Evolutionary conservation across 2,797 vertebrate species (phyloP), one percentile per base, ranked within the genome.

Genomic region (Catamblyrhynchus diadema): DNA sequence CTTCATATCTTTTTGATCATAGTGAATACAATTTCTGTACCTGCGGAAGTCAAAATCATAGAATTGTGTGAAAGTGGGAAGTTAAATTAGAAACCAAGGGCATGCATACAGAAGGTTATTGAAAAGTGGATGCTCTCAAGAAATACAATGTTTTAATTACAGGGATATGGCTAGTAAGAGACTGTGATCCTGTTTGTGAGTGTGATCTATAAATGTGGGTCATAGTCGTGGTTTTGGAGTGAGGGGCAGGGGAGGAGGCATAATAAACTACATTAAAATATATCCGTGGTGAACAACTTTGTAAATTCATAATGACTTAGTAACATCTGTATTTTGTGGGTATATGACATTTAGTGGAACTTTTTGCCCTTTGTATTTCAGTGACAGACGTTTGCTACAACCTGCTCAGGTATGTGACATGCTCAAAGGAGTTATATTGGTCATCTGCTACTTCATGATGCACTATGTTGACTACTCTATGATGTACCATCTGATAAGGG

Each of bases 401-500:
- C 99, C 99, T 27, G 99, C 99, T 69, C 99, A 99, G 97, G 99
- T 99, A 82, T 99, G 99, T 93, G 99, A 99, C 96, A 95, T 99
- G 97, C 97, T 99, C 96, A 99, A 99, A 98, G 99, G 98, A 66
- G 97, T 99, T 95, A 99, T 99, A 97, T 95, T 99, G 98, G 97
- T 99, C 81, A 98, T 99, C 93, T 99, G 99, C 98, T 99, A 99
- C 97, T 99, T 98, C 96, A 99, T 99, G 99, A 99, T 99, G 99
- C 99, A 99, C 96, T 99, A 99, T 39, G 99, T 99, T n/a, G 99
- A 99, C 97, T 99, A 99, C 97, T 99, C 99, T 97, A 99, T 99
- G 99, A 99, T 99, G 99, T 99, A 99, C 95, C 99, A 99, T 97
- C 98, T 99, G 95, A 99, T 99, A 97, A 97, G 99, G 92, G 99